Conservation (phyloP, 2,113 vertebrate genomes). For the Dromiciops gliroides region DNA sequence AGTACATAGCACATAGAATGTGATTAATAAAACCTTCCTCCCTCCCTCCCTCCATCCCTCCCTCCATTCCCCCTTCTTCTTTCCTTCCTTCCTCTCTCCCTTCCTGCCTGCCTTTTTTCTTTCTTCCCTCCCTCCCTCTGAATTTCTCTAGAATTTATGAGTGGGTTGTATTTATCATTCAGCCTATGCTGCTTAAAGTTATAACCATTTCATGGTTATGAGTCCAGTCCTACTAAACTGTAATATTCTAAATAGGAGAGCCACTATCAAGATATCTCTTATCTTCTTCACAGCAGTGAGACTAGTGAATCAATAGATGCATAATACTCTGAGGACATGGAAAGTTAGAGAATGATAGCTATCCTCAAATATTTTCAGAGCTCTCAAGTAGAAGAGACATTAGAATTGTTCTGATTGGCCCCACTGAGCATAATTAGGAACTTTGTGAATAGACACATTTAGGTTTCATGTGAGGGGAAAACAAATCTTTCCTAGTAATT, state of each 20-base stretch:
- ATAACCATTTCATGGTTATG: neutral
- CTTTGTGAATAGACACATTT: neutral
- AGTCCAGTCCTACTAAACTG: neutral
- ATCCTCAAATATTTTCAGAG: neutral
- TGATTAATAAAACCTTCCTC: neutral
- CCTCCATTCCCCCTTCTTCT: too few species aligned
- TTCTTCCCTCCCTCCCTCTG: neutral
- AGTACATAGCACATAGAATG: neutral
- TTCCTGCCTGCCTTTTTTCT: neutral
- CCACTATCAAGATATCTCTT: neutral
- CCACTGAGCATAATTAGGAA: neutral
- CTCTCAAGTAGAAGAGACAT: neutral
- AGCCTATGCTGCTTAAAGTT: neutral
- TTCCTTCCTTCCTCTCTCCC: too few species aligned
- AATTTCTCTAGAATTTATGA: neutral
- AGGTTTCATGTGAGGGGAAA: neutral
- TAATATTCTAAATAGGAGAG: neutral
- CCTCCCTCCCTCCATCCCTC: too few species aligned
- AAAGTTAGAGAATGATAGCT: neutral
- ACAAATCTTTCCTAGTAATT: neutral
- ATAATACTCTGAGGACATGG: neutral
- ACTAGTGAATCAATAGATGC: neutral
- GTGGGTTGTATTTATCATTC: neutral
- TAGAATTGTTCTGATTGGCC: neutral
- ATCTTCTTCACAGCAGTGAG: neutral